Evolutionary conservation across 2,888 invertebrate genomes (phyloP).

Genomic region (Gastracanthus pulcherrimus): DNA sequence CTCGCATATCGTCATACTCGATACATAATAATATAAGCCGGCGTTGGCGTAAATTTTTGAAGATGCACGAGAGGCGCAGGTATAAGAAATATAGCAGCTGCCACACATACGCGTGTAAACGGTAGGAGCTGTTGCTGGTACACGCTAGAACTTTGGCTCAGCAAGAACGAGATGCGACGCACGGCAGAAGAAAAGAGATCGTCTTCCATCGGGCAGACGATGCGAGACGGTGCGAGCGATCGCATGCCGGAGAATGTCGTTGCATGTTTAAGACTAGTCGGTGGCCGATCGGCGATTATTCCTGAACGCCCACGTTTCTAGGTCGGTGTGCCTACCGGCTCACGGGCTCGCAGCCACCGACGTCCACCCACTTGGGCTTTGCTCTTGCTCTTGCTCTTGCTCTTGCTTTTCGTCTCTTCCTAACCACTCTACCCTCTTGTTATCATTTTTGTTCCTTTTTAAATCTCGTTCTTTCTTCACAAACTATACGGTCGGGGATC

Average conservation of each 20-base stretch:
- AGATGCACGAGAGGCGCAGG: background rate
- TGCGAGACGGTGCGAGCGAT: background rate
- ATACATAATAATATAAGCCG: background rate
- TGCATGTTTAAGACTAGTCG: slow-evolving; percentile 11
- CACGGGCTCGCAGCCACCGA: background rate
- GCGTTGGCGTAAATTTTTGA: slow-evolving; percentile 1
- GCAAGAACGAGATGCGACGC: background rate
- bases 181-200: background rate
- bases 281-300: background rate
- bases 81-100: background rate
- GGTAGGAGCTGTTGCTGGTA: background rate
- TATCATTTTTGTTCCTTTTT: slow-evolving; percentile 5
- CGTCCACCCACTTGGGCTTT: background rate
- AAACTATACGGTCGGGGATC: background rate
- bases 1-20: background rate
- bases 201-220: background rate
- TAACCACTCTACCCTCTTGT: background rate
- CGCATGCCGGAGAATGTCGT: slow-evolving; percentile 21
- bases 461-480: background rate
- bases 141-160: no score
- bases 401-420: background rate
- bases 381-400: background rate
- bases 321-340: background rate
- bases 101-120: background rate
- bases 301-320: background rate